Evolutionary conservation across 2,888 invertebrate genomes (phyloP).

Genomic region (Eupithecia vulgata): DNA sequence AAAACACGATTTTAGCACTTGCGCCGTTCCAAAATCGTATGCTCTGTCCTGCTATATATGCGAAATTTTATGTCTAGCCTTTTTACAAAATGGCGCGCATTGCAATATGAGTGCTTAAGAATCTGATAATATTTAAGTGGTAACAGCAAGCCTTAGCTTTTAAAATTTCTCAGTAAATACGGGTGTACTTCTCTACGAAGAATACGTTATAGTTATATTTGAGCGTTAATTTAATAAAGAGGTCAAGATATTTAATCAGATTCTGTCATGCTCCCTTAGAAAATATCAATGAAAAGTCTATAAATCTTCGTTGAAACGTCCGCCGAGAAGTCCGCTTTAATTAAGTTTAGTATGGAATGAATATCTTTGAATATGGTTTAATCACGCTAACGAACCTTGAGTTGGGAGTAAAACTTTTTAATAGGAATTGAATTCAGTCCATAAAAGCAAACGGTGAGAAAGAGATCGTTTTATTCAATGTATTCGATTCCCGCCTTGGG

Average conservation of each 20-base stretch:
- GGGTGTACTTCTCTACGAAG: background rate
- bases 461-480: background rate
- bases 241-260: conserved; percentile 16
- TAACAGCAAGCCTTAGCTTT: background rate
- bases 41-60: too few relatives aligned
- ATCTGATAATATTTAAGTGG: too few relatives aligned
- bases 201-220: background rate
- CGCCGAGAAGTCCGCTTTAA: conserved; percentile 51
- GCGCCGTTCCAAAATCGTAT: too few relatives aligned
- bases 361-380: conserved; percentile 51
- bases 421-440: background rate
- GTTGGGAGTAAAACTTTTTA: conserved; percentile 1
- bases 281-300: conserved; percentile 66
- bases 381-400: conserved; percentile 23
- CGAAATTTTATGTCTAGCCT: too few relatives aligned
- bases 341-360: conserved; percentile 65
- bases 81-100: too few relatives aligned
- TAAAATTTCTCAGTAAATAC: background rate
- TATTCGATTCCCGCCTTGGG: too few relatives aligned
- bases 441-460: background rate
- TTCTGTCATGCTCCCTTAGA: conserved; percentile 32
- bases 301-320: conserved; percentile 69
- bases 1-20: too few relatives aligned
- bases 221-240: conserved; percentile 17
- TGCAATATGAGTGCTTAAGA: too few relatives aligned